A percentile compares a stretch with the other conserved stretches of the same genome.
These are phyloP conservation scores for Erpobdella octoculata DNA, from an alignment of 2,888 invertebrate species.

Conservation along the genomic window DNA sequence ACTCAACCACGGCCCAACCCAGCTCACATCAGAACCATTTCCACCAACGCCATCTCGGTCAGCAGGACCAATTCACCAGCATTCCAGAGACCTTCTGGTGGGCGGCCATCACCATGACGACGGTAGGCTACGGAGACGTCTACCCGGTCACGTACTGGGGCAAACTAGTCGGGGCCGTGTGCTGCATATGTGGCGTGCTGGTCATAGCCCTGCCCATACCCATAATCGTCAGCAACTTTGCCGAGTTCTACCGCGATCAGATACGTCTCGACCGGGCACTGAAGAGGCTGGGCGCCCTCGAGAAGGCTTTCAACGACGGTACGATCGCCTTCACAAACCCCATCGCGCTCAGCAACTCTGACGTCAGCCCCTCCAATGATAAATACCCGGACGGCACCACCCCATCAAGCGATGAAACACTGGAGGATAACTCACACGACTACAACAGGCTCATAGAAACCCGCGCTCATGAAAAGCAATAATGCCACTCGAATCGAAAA, in stretches of 20 bases:
- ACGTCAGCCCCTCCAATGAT: neutral
- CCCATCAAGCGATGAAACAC: too few relatives aligned
- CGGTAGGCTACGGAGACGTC: constrained; percentile 89
- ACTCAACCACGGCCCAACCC: neutral
- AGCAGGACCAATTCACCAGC: constrained; percentile 72
- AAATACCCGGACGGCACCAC: neutral
- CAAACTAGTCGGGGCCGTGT: constrained; percentile 98
- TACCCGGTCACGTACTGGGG: constrained; percentile 93
- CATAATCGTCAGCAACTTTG: constrained; percentile 99
- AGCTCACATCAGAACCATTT: neutral
- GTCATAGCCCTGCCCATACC: constrained; percentile 99
- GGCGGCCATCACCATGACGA: constrained; percentile 83
- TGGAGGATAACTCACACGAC: too few relatives aligned
- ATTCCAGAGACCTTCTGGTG: constrained; percentile 99
- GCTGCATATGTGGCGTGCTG: constrained; percentile 99
- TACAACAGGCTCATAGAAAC: neutral
- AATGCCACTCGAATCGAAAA: too few relatives aligned
- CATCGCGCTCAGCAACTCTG: neutral
- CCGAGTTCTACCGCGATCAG: constrained; percentile 99
- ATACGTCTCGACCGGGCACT: constrained; percentile 97
- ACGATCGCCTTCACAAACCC: constrained; percentile 72
- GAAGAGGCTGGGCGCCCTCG: constrained; percentile 89
- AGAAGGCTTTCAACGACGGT: constrained; percentile 90
- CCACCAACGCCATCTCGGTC: constrained; percentile 57
- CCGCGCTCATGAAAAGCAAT: neutral